Base-by-base conservation (phyloP, 1,140 invertebrate genomes). In the Brachionus calyciflorus region DNA sequence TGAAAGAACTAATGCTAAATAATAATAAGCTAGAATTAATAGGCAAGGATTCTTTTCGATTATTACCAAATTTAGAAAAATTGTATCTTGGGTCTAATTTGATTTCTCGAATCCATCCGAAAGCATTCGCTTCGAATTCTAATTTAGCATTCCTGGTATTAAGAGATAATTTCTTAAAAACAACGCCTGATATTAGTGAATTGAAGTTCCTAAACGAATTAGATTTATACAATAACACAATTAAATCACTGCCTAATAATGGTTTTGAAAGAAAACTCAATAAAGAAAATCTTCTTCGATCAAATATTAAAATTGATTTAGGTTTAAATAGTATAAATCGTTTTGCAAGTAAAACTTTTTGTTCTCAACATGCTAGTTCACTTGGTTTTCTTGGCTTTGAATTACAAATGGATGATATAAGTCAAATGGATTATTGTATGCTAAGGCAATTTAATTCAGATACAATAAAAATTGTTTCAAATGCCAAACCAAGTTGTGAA, bases 381-480 rank as follows among this genome's bases (percentile, higher is more conserved):
- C 53, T 55, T n/a, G n/a, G n/a, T n/a, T 60, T 40, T 60, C 26
- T 33, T 37, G 28, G 55, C 0, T 60, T 60, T 3, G 30, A 60
- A 37, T 21, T 60, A 19, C 17, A 33, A 6, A 37, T 60, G n/a
- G 37, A 60, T 60, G 30, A 60, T 21, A 60, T 60, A 17, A 37
- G 37, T 28, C 14, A 41, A 60, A 60, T 60, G 55, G 30, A 60
- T 33, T 33, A 37, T 10, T 60, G 55, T 9, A 33, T 60, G 26
- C 30, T 60, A 9, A 37, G 55, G 19, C 55, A 60, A 60, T 60
- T 60, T 37, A 37, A 60, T 17, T 60, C 55, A 33, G 30, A 60
- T 17, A 60, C n/a, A 9, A 19, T 17, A n/a, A 19, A 7, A 6
- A 60, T 60, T 7, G 19, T 5, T 60, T 33, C 55, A 37, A 33